phyloP scores from a whole-genome alignment of 2,113 vertebrate species.

The Oceanites oceanicus region DNA sequence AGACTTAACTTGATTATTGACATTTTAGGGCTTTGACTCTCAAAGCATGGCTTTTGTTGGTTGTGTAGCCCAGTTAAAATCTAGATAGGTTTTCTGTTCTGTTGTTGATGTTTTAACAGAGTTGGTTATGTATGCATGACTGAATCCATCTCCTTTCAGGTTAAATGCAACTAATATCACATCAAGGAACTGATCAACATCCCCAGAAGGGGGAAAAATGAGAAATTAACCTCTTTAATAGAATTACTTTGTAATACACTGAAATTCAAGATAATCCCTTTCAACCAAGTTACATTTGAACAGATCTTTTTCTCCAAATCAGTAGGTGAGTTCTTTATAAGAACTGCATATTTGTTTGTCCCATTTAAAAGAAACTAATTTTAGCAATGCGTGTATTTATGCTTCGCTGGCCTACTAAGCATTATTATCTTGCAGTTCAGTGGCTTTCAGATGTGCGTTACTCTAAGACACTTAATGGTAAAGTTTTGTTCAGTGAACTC shows the following conservation, averaged over 20 bases:
- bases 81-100: constrained; percentile 1
- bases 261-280: background rate
- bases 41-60: background rate
- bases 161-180: constrained; percentile 26
- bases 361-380: constrained; percentile 1
- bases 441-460: constrained; percentile 20
- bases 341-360: background rate
- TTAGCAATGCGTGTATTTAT: constrained; percentile 22
- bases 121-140: constrained; percentile 18
- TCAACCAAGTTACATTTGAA: background rate
- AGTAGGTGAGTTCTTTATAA: background rate
- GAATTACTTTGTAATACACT: background rate
- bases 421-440: background rate
- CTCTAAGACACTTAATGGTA: background rate
- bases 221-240: background rate
- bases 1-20: background rate
- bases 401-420: constrained; percentile 36
- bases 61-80: background rate
- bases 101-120: background rate
- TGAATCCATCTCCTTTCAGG: constrained; percentile 22
- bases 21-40: background rate
- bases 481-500: constrained; percentile 21
- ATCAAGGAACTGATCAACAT: constrained; percentile 19
- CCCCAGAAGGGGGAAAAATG: background rate
- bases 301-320: background rate